Evolutionary conservation across 2,797 vertebrate species (phyloP).

Genomic region (Chaetodon trifasciatus): DNA sequence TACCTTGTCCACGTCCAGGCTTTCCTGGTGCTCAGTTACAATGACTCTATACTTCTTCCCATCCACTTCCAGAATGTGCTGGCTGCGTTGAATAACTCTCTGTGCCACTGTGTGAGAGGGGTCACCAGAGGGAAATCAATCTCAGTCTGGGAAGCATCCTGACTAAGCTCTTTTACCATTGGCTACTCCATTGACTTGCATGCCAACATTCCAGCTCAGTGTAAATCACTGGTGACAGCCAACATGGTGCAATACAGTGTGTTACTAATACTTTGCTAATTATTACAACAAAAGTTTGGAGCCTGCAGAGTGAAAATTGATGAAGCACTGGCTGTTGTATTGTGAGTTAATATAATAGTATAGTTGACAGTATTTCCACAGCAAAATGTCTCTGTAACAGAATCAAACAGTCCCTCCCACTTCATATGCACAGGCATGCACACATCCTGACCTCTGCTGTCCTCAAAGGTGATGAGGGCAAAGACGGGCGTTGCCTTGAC

Average conservation of each 20-base stretch:
- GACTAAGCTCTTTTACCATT: slow-evolving; percentile 68
- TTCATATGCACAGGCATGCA: slow-evolving; percentile 39
- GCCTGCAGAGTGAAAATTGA: slow-evolving; percentile 7
- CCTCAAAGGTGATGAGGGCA: slow-evolving; percentile 90
- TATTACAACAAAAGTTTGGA: slow-evolving; percentile 5
- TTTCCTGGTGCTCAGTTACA: slow-evolving; percentile 67
- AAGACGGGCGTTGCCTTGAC: slow-evolving; percentile 63
- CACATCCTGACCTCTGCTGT: slow-evolving; percentile 80
- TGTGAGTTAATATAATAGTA: neutral
- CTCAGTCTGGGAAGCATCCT: slow-evolving; percentile 62
- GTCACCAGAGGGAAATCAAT: slow-evolving; percentile 73
- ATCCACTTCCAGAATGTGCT: slow-evolving; percentile 84
- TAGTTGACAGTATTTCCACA: neutral
- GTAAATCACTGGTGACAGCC: slow-evolving; percentile 65
- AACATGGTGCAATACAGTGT: slow-evolving; percentile 28
- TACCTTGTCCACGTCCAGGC: slow-evolving; percentile 80
- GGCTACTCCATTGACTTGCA: slow-evolving; percentile 59
- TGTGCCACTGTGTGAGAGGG: slow-evolving; percentile 83
- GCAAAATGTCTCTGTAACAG: slow-evolving; percentile 2
- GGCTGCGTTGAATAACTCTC: slow-evolving; percentile 76
- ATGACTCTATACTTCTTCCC: slow-evolving; percentile 80
- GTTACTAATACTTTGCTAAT: slow-evolving; percentile 37
- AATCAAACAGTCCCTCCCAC: slow-evolving; percentile 6
- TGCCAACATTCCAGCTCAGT: slow-evolving; percentile 55
- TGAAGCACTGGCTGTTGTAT: neutral